These are phyloP conservation scores for Smutsia gigantea DNA, from an alignment of 2,797 vertebrate species.

Conservation along the genomic window DNA sequence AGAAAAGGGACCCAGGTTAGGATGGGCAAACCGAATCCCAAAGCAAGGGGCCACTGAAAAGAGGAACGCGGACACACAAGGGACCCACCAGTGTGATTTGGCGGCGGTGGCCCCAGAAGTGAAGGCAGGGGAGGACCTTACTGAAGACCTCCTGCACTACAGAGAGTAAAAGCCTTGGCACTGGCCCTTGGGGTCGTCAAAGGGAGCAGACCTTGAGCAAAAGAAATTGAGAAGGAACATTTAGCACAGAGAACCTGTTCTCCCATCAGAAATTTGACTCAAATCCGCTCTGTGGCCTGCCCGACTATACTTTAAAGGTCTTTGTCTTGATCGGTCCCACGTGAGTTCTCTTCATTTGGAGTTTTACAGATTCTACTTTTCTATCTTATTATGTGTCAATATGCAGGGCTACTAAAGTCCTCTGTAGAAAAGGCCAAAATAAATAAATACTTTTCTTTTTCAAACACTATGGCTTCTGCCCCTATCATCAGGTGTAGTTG, in stretches of 20 bases:
- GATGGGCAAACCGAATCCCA: not conserved
- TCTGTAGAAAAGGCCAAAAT: not conserved
- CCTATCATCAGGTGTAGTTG: not conserved
- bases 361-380: not conserved
- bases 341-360: not conserved
- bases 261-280: not conserved
- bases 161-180: accelerated
- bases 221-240: not conserved
- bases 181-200: not conserved
- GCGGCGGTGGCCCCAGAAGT: too few relatives aligned
- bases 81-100: not conserved
- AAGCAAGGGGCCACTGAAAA: not conserved
- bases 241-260: not conserved
- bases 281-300: not conserved
- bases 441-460: not conserved
- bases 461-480: not conserved
- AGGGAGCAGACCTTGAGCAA: not conserved
- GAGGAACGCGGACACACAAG: not conserved
- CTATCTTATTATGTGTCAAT: not conserved
- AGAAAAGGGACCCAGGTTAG: not conserved
- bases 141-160: too few relatives aligned
- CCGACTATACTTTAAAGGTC: not conserved
- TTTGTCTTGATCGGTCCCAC: not conserved
- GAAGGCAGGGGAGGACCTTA: not conserved
- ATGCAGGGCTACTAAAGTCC: not conserved